These are phyloP conservation scores for Anticlea derivata DNA, from an alignment of 2,888 invertebrate genomes.

Conservation along the genomic window DNA sequence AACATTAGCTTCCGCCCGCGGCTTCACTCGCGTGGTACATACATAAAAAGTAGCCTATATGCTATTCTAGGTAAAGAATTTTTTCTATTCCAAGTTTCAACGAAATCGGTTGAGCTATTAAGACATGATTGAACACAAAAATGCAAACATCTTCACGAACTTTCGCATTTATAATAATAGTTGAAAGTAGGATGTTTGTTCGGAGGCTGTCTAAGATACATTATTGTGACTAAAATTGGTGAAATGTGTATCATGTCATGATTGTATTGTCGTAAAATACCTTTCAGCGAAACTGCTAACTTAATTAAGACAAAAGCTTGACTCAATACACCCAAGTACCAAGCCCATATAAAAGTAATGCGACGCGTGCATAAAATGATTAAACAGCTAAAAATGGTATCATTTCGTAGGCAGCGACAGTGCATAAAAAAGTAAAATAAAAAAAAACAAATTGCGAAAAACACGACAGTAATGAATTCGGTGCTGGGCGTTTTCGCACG, in stretches of 20 bases:
- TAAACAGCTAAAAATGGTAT: constrained; percentile 68
- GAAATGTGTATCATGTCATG: background rate
- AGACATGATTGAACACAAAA: too few relatives aligned
- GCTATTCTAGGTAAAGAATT: too few relatives aligned
- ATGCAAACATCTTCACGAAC: too few relatives aligned
- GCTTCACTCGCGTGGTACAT: too few relatives aligned
- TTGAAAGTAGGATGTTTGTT: too few relatives aligned
- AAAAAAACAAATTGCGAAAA: constrained; percentile 67
- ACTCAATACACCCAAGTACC: constrained; percentile 18
- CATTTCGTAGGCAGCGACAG: constrained; percentile 57
- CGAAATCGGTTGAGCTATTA: too few relatives aligned
- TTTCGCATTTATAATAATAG: too few relatives aligned
- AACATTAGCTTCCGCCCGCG: too few relatives aligned
- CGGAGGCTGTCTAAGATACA: background rate
- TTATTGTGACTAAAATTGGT: background rate
- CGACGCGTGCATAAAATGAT: constrained; percentile 65
- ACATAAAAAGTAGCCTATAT: too few relatives aligned
- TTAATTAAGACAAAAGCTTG: constrained; percentile 27
- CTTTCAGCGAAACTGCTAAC: constrained; percentile 9
- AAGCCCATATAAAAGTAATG: constrained; percentile 35
- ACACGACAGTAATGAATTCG: constrained; percentile 78
- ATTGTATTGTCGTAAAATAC: constrained; percentile 14
- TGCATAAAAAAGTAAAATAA: constrained; percentile 46
- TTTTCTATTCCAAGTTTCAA: too few relatives aligned
- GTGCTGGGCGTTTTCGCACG: constrained; percentile 76